Base-by-base conservation (phyloP, 1,140 invertebrate genomes). In the Acromyrmex echinatior region DNA sequence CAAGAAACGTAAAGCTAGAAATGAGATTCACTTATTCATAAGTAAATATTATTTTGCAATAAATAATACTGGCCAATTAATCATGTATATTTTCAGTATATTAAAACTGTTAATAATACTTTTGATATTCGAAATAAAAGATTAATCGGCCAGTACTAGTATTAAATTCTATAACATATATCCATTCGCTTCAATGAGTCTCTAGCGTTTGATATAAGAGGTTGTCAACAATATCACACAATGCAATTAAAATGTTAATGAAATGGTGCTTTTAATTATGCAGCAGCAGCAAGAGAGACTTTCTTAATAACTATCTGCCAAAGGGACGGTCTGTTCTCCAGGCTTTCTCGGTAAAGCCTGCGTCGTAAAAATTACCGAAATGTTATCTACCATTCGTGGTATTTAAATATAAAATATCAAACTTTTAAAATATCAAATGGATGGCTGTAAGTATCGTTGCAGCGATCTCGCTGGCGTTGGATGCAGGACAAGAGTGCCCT, bases 401-500 rank as follows among this genome's bases (percentile, higher is more conserved):
- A 70, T 86, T 81, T 86, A 86, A 80, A 86, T 80, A 21, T 21
- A 21, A 21, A 21, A 21, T 21, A 21, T 21, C 21, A 21, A 21
- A 70, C 76, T 81, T 68, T 86, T 25, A 45, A 80, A 86, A 86
- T 79, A 86, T 10, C 77, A 63, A 82, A 63, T 56, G 77, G 53
- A 68, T 65, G 76, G 12, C 39, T 35, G 39, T 71, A 31, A 77
- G 28, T 66, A 86, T 51, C 81, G 21, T 62, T 49, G 35, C 62
- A 51, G 53, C 81, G 86, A 87, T 86, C 70, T 60, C 79, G 21
- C 39, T 16, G 66, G 12, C 7, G 12, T 86, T 66, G 79, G 10
- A 62, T 53, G 65, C 79, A 87, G 86, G 81, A 78, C 86, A 70
- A 78, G 86, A 86, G 35, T 87, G 82, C 86, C 82, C 81, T 87